These are phyloP conservation scores for Typhlomys cinereus DNA, from an alignment of 2,113 vertebrate species.

Conservation along the genomic window DNA sequence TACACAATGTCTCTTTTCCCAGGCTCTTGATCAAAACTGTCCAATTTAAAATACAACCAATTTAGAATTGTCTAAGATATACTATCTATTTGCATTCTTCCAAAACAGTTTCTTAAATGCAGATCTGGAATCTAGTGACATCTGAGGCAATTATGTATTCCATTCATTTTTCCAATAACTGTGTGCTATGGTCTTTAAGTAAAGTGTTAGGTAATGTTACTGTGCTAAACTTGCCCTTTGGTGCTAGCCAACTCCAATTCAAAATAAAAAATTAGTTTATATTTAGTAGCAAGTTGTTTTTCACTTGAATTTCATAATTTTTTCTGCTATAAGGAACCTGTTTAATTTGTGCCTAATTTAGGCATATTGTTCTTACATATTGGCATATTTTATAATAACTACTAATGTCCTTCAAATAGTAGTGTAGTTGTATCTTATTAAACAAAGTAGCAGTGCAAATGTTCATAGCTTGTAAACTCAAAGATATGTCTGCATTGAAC, in stretches of 20 bases:
- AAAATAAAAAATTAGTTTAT: constrained; percentile 37
- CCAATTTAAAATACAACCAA: constrained; percentile 23
- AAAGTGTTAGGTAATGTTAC: constrained; percentile 6
- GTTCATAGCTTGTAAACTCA: constrained; percentile 22
- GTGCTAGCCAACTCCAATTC: constrained; percentile 28
- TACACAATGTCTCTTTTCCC: constrained; percentile 11
- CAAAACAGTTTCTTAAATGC: constrained; percentile 47
- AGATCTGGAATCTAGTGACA: not conserved
- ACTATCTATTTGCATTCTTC: constrained; percentile 27
- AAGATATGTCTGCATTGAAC: constrained; percentile 35
- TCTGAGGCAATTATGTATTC: constrained; percentile 21
- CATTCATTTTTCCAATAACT: constrained; percentile 37
- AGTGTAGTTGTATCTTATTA: constrained; percentile 28
- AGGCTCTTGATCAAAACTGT: constrained; percentile 21
- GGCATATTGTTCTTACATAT: not conserved
- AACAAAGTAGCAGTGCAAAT: constrained; percentile 31
- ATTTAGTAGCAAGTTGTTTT: constrained; percentile 44
- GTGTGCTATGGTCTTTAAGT: not conserved
- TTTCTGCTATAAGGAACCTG: constrained; percentile 12
- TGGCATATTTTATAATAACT: constrained; percentile 40
- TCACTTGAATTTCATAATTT: constrained; percentile 44
- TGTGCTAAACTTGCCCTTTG: constrained; percentile 32
- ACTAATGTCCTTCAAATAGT: not conserved
- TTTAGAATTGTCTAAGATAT: constrained; percentile 41
- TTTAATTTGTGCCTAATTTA: constrained; percentile 37